A percentile compares a stretch with the other conserved stretches of the same genome.
phyloP scores from a whole-genome alignment of 2,797 vertebrate species.

The Hydrolagus colliei region DNA sequence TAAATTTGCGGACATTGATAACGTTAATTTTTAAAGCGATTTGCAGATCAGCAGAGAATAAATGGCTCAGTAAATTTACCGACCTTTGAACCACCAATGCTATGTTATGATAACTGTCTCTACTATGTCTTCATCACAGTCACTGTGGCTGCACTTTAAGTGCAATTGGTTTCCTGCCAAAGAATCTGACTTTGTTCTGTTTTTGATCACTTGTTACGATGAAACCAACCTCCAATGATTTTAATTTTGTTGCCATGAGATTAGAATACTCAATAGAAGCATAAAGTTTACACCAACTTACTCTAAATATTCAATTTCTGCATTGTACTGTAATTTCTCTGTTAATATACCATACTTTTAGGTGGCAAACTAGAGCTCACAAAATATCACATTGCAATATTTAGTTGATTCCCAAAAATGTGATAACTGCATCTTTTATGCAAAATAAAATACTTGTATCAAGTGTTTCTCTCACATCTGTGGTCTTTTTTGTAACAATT shows the following conservation, averaged over 20 bases:
- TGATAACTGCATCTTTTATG: too few relatives aligned
- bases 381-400: neutral
- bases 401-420: neutral
- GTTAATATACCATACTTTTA: neutral
- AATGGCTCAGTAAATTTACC: too few relatives aligned
- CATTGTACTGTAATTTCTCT: neutral
- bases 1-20: too few relatives aligned
- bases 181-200: neutral
- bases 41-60: too few relatives aligned
- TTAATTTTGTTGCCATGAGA: neutral
- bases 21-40: too few relatives aligned
- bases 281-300: neutral
- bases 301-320: neutral
- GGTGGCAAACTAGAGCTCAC: neutral
- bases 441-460: too few relatives aligned
- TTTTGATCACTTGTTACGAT: slow-evolving; percentile 7
- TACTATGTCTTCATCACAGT: neutral
- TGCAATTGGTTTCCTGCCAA: slow-evolving; percentile 8
- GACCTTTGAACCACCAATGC: too few relatives aligned
- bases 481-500: too few relatives aligned
- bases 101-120: neutral
- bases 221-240: neutral
- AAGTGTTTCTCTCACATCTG: too few relatives aligned
- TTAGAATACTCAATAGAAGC: neutral
- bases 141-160: neutral